Evolutionary conservation across 2,113 vertebrate species (phyloP).

Genomic region (Chitala chitala): DNA sequence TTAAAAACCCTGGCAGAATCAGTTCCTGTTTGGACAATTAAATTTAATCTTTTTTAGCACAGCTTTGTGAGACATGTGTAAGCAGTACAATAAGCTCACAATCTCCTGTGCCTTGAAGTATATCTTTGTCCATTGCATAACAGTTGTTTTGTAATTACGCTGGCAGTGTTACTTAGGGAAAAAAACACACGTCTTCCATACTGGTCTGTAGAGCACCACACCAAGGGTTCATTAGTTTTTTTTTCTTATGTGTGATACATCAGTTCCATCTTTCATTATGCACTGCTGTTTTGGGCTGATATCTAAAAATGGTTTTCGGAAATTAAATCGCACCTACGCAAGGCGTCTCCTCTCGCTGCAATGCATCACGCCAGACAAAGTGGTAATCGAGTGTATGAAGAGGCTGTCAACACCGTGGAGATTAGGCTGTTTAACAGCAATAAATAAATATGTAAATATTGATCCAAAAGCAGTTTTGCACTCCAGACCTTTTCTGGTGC

Average conservation of each 20-base stretch:
- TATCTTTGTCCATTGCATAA: background rate
- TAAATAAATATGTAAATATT: background rate
- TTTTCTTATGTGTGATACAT: no score
- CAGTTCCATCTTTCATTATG: slow-evolving; percentile 1
- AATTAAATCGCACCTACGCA: background rate
- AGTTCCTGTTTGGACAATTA: slow-evolving; percentile 4
- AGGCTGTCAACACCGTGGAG: background rate
- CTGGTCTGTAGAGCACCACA: slow-evolving; percentile 1
- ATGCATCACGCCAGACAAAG: background rate
- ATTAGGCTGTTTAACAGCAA: background rate
- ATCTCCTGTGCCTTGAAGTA: background rate
- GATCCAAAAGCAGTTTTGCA: no score
- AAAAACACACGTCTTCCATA: background rate
- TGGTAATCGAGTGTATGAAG: background rate
- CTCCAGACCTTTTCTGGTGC: no score
- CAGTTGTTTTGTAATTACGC: background rate
- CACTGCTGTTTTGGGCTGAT: background rate
- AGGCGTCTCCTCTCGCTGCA: background rate
- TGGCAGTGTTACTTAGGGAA: background rate
- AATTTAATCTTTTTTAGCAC: background rate
- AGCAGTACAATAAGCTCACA: background rate
- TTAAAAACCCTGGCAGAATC: background rate
- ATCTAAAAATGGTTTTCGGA: no score
- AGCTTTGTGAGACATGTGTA: slow-evolving; percentile 5
- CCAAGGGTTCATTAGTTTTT: no score